Evolutionary conservation across 1,140 invertebrate genomes (phyloP).

Genomic region (Colletes latitarsis): DNA sequence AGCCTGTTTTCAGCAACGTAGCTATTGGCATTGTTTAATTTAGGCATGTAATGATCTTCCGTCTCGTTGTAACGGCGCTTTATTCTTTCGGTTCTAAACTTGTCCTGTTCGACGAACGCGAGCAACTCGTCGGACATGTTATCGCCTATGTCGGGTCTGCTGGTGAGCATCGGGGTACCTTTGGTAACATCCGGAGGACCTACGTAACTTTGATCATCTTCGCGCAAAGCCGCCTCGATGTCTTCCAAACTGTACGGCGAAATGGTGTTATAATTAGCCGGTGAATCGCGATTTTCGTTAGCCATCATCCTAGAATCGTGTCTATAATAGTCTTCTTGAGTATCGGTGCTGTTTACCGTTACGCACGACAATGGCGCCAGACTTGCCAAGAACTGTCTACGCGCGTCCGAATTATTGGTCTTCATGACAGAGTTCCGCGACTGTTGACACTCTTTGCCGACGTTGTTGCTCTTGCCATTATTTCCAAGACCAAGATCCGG

Average conservation of each 20-base stretch:
- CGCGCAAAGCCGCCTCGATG: conserved; percentile 83
- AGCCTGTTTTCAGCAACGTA: not conserved
- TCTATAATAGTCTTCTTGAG: conserved; percentile 86
- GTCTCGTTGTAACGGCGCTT: conserved; percentile 86
- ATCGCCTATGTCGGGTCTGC: conserved; percentile 74
- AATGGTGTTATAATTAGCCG: conserved; percentile 77
- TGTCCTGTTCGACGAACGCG: conserved; percentile 92
- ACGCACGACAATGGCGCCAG: conserved; percentile 89
- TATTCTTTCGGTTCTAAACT: conserved; percentile 89
- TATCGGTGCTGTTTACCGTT: conserved; percentile 82
- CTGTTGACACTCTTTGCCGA: conserved; percentile 72
- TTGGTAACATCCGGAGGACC: conserved; percentile 88
- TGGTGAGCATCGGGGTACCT: conserved; percentile 82
- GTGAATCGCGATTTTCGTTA: conserved; percentile 79
- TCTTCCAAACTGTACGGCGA: conserved; percentile 85
- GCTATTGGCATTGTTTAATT: not conserved
- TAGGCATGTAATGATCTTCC: conserved; percentile 60
- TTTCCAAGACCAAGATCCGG: conserved; percentile 83
- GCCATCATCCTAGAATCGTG: conserved; percentile 81
- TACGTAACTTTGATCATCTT: conserved; percentile 77
- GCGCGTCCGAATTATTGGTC: conserved; percentile 78
- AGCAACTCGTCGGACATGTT: conserved; percentile 87
- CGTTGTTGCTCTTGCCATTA: conserved; percentile 55
- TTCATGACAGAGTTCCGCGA: conserved; percentile 77
- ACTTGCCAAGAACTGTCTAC: conserved; percentile 88